Base-by-base conservation (phyloP, 2,113 vertebrate species). In the Sitta europaea region DNA sequence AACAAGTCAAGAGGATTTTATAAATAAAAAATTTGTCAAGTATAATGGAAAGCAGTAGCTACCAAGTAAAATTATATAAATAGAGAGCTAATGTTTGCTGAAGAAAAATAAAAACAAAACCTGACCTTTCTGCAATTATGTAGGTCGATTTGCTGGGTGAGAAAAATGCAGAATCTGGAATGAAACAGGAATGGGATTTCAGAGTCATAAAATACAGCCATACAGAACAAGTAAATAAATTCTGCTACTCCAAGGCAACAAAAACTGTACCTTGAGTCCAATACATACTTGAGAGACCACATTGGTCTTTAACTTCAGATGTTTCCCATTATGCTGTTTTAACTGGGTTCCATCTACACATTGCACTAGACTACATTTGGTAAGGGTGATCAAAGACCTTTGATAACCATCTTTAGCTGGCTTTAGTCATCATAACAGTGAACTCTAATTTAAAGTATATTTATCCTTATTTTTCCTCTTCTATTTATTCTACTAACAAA, bases 1-100 rank as follows among this genome's bases (percentile, higher is more conserved):
- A 91, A 72, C 6, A 87, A 94, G 89, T 95, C 91, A 80, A 96
- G 48, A 90, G 53, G 23, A 86, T 80, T 92, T 90, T 86, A 70
- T 67, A 92, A 95, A 93, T 85, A 94, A 89, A 89, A 88, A 70
- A 35, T 50, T 65, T 75, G 12, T 61, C 13, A 27, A 35, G 29
- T 68, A 42, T 58, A 90, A 82, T 66, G 58, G 62, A 91, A 91
- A 91, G 4, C 23, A 74, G 35, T 85, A 72, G 36, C 36, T 75
- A 88, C 24, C 8, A 72, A 75, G 31, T 77, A 68, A 87, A 97
- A 87, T 57, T 25, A 59, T 35, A 85, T 29, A 77, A 84, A 86
- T 55, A 45, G 36, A 77, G 87, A 67, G 25, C 18, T 66, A 81
- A 62, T 67, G 10, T 66, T 89, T 94, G 50, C 40, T 86, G 53